phyloP scores from a whole-genome alignment of 2,113 vertebrate genomes.

The Microcebus jonahi region DNA sequence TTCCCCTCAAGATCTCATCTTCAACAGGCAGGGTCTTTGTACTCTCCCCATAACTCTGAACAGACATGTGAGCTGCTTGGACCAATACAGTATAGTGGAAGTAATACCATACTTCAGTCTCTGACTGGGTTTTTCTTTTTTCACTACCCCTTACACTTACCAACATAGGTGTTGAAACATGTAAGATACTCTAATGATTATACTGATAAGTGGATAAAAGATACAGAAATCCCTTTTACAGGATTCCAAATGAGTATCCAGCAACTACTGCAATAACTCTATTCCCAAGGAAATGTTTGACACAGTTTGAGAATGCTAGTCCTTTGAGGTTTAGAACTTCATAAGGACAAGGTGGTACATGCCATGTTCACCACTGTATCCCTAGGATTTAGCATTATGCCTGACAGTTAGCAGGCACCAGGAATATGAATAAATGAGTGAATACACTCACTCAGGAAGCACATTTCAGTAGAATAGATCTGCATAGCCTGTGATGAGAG shows the following conservation, averaged over 20 bases:
- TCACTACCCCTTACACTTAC: background rate
- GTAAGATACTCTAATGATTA: background rate
- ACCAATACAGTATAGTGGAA: background rate
- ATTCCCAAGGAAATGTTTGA: background rate
- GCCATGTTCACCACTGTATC: background rate
- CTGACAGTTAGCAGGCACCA: background rate
- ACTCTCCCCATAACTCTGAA: background rate
- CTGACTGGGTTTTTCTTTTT: background rate
- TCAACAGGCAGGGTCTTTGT: background rate
- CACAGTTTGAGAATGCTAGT: background rate
- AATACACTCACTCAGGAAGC: background rate
- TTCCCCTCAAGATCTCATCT: background rate
- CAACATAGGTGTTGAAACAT: background rate
- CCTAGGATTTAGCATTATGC: background rate
- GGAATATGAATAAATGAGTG: background rate
- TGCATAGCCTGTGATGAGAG: background rate
- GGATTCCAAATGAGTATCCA: background rate
- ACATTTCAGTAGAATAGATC: background rate
- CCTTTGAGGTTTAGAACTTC: background rate
- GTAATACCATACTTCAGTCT: background rate
- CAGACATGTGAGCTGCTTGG: background rate
- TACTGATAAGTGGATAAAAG: background rate
- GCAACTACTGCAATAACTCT: background rate
- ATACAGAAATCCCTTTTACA: background rate
- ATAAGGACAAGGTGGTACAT: background rate